These are phyloP conservation scores for Hirudo medicinalis DNA, from an alignment of 1,140 invertebrate genomes.

Conservation along the genomic window DNA sequence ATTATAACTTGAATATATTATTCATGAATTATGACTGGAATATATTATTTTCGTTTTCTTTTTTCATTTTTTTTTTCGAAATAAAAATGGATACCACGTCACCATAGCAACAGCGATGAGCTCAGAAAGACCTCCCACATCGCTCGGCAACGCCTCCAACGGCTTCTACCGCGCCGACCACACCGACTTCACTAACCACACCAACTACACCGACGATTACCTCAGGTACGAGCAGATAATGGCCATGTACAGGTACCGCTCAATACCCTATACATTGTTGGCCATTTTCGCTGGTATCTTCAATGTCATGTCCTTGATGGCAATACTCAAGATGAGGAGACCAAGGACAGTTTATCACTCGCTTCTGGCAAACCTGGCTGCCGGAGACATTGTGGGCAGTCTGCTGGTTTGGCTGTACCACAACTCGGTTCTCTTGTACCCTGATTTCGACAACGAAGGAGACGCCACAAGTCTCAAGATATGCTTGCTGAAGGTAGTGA, in stretches of 20 bases:
- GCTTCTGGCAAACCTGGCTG: constrained; percentile 20
- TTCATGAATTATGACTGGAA: too few species aligned
- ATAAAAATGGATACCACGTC: too few species aligned
- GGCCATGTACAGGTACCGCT: constrained; percentile 16
- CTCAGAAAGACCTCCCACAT: too few species aligned
- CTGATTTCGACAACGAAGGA: background rate
- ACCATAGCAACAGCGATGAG: too few species aligned
- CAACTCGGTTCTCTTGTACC: constrained; percentile 22
- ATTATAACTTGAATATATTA: too few species aligned
- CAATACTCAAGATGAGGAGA: constrained; percentile 19
- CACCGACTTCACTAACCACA: background rate
- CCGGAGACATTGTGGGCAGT: constrained; percentile 17
- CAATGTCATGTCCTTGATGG: constrained; percentile 20
- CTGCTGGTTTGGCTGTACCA: constrained; percentile 21
- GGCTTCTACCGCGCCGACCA: too few species aligned
- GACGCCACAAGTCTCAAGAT: background rate
- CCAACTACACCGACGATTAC: background rate
- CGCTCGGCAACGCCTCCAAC: too few species aligned
- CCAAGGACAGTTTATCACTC: constrained; percentile 20
- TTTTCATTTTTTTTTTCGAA: too few species aligned
- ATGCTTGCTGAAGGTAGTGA: constrained; percentile 2
- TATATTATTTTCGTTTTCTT: too few species aligned
- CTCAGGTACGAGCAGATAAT: background rate
- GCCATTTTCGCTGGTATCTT: constrained; percentile 14
- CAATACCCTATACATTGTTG: constrained; percentile 17